Evolutionary conservation across 2,113 vertebrate genomes (phyloP), one percentile per base, ranked within the genome.

Genomic region (Notarius quadriscutis): DNA sequence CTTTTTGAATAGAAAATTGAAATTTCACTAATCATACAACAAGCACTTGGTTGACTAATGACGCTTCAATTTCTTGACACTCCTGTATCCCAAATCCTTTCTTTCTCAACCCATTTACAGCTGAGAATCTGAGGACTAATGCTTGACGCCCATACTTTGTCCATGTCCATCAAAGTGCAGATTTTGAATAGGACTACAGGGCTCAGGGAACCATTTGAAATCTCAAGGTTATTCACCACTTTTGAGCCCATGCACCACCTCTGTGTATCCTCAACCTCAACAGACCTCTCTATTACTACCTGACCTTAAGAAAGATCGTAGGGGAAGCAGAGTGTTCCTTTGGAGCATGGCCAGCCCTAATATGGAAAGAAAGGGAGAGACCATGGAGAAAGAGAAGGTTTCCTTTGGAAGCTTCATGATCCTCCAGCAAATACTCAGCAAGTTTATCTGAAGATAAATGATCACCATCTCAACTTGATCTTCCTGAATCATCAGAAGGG

Each of bases 261-360:
- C 20, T 89, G 87, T 88, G 88, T 85, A 87, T 86, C 80, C 79
- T 79, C 87, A 85, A 58, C 78, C 41, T 41, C 41, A 41, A 41
- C 2, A 41, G 41, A 85, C 55, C 84, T 88, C 80, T 78, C 86
- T 17, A 58, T 86, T 89, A 71, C 77, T 57, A 30, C 60, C 67
- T 72, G 63, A 86, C 72, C 87, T 91, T 85, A 86, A 84, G 41
- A 81, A 79, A 84, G 84, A 87, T 87, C 83, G 75, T 84, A 88
- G 74, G 79, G 63, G 81, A 87, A 85, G 27, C 71, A 80, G 55
- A 78, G 55, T 67, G 22, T 88, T 81, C 79, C 83, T 55, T 58
- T 87, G 87, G 87, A 88, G 15, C 41, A 1, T 5, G 80, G 86
- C 87, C 87, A 90, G 87, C 58, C 80, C 89, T 90, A 89, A 90